These are phyloP conservation scores for Thecophora atra DNA, from an alignment of 2,888 invertebrate species.

Conservation along the genomic window DNA sequence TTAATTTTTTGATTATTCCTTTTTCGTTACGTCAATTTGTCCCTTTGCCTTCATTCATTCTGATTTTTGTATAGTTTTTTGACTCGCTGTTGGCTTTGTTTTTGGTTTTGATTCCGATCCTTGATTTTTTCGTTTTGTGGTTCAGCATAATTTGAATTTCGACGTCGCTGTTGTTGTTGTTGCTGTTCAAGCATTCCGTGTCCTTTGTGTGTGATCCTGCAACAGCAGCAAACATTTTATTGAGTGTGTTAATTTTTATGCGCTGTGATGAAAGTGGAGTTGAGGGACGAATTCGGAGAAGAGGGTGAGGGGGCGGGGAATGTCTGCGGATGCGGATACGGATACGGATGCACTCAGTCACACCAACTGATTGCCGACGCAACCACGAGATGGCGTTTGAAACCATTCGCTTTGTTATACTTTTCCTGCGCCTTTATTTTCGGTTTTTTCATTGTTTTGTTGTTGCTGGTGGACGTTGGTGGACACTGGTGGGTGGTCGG, in stretches of 20 bases:
- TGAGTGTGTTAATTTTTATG: slow-evolving; percentile 51
- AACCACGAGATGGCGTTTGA: not conserved
- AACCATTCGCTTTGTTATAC: not conserved
- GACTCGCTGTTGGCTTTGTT: not conserved
- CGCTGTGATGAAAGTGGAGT: slow-evolving; percentile 25
- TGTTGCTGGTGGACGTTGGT: not conserved
- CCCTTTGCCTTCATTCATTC: no score
- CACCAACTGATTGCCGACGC: not conserved
- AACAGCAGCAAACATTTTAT: slow-evolving; percentile 42
- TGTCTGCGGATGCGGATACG: slow-evolving; percentile 3
- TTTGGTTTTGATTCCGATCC: not conserved
- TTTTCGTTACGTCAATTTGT: no score
- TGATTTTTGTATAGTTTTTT: not conserved
- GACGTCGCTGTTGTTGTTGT: slow-evolving; percentile 20
- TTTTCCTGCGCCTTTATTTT: no score
- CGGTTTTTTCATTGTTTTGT: not conserved
- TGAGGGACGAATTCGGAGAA: not conserved
- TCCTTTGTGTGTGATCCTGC: slow-evolving; percentile 45
- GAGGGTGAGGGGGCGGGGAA: not conserved
- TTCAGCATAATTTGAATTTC: slow-evolving; percentile 16
- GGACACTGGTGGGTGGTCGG: slow-evolving; percentile 19
- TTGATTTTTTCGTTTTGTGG: slow-evolving; percentile 27
- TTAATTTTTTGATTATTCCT: no score
- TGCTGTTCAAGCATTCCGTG: slow-evolving; percentile 35
- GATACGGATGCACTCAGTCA: slow-evolving; percentile 24